Conservation (phyloP, 2,797 vertebrate genomes). For the Chloroceryle inda region DNA sequence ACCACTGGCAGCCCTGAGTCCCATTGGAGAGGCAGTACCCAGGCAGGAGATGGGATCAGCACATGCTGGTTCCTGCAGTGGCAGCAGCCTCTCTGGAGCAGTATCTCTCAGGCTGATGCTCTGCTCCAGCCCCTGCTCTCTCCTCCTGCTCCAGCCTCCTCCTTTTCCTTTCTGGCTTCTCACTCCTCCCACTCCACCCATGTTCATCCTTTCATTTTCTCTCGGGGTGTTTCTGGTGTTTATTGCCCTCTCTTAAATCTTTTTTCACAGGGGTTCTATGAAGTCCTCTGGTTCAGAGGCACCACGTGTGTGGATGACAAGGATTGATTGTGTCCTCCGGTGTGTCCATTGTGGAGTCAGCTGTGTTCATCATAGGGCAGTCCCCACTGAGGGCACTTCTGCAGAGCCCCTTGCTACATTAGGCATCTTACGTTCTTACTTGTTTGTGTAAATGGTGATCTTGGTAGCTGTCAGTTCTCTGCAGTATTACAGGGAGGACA, state of each 20-base stretch:
- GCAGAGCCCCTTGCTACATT: neutral
- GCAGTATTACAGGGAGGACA: neutral
- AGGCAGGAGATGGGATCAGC: neutral
- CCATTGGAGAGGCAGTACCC: neutral
- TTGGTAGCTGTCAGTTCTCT: neutral
- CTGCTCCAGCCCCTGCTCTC: neutral
- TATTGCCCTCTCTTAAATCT: neutral
- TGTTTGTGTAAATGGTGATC: neutral
- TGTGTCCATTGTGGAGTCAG: neutral
- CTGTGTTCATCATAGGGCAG: neutral
- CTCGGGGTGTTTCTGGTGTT: neutral
- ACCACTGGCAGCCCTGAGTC: accelerated
- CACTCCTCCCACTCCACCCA: neutral
- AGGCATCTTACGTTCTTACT: neutral
- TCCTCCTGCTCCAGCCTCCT: neutral
- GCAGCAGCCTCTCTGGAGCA: neutral
- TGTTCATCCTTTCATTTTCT: neutral
- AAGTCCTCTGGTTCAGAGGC: neutral
- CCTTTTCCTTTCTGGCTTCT: neutral
- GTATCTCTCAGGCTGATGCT: neutral
- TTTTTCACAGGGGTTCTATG: neutral
- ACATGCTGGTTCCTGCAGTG: accelerated
- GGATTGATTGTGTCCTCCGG: too few species aligned
- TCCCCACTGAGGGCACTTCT: neutral
- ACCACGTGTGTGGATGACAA: accelerated